These are phyloP conservation scores for Dynastes tityus DNA, from an alignment of 2,888 invertebrate species.

Conservation along the genomic window DNA sequence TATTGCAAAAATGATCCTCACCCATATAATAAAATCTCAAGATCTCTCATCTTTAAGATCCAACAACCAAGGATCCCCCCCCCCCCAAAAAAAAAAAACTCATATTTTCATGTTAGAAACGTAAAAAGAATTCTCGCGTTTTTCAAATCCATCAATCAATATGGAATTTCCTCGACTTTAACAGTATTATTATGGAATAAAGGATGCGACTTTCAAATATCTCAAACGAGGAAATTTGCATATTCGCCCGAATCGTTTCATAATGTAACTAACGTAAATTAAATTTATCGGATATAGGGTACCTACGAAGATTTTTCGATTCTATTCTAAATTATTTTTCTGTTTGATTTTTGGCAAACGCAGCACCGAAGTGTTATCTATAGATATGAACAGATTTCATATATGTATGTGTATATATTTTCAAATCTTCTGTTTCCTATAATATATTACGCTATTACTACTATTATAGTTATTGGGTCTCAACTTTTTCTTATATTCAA, in stretches of 20 bases:
- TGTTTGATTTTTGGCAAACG: neutral
- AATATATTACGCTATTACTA: conserved; percentile 22
- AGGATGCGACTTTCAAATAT: neutral
- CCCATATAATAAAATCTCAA: too few relatives aligned
- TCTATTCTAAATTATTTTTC: neutral
- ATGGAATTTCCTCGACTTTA: conserved; percentile 35
- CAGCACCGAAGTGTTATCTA: conserved; percentile 15
- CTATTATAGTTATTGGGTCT: conserved; percentile 41
- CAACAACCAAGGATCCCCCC: too few relatives aligned
- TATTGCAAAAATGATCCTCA: too few relatives aligned
- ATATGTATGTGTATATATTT: conserved; percentile 32
- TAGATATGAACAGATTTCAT: neutral
- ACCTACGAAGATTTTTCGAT: conserved; percentile 41
- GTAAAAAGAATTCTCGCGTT: too few relatives aligned
- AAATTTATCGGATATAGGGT: conserved; percentile 22
- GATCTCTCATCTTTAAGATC: too few relatives aligned
- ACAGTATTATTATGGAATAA: conserved; percentile 41
- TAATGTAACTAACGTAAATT: neutral
- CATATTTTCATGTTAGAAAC: too few relatives aligned
- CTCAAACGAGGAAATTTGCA: conserved; percentile 15
- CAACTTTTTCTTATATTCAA: conserved; percentile 33
- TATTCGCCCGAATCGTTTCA: neutral
- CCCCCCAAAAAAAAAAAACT: too few relatives aligned
- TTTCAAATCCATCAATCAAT: neutral
- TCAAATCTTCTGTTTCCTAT: conserved; percentile 37